Percentiles rank a stretch among this genome's conserved stretches.
These are phyloP conservation scores for Dryas iulia DNA, from an alignment of 1,140 invertebrate species.

Conservation along the genomic window DNA sequence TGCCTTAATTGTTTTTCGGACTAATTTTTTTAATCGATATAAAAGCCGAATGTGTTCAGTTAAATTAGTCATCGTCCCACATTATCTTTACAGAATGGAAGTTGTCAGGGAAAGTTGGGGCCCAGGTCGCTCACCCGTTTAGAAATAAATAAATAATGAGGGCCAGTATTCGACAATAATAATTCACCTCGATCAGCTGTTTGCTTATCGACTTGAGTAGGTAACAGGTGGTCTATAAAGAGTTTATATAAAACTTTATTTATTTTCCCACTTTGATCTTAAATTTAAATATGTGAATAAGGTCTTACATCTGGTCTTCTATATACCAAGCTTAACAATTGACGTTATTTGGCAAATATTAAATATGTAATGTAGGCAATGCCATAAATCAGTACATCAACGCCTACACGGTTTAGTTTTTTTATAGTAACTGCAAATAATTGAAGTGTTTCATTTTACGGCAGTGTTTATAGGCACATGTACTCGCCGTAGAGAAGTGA, in stretches of 20 bases:
- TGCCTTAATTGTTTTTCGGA: background rate
- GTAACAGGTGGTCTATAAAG: conserved; percentile 81
- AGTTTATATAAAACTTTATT: conserved; percentile 77
- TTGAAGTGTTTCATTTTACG: background rate
- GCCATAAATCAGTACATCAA: background rate
- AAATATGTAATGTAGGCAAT: too few relatives aligned
- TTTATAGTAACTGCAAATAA: too few relatives aligned
- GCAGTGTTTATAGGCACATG: conserved; percentile 5
- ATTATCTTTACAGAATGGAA: conserved; percentile 1
- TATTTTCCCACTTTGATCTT: conserved; percentile 66
- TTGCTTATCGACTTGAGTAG: conserved; percentile 66
- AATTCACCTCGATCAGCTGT: conserved; percentile 77
- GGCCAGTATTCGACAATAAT: conserved; percentile 72
- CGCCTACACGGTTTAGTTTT: background rate
- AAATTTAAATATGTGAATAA: too few relatives aligned
- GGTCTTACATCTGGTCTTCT: too few relatives aligned
- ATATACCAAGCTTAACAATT: too few relatives aligned
- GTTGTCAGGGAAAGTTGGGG: conserved; percentile 19
- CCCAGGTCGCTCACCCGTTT: conserved; percentile 42
- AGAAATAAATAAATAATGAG: conserved; percentile 64
- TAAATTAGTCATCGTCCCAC: conserved; percentile 12
- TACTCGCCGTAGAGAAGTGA: conserved; percentile 19
- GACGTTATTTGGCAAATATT: too few relatives aligned
- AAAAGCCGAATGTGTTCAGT: background rate
- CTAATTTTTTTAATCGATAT: background rate